Percentiles rank a stretch among this genome's conserved stretches.
These are phyloP conservation scores for Dipodomys ordii DNA, from an alignment of 2,113 vertebrate genomes.

Conservation along the genomic window DNA sequence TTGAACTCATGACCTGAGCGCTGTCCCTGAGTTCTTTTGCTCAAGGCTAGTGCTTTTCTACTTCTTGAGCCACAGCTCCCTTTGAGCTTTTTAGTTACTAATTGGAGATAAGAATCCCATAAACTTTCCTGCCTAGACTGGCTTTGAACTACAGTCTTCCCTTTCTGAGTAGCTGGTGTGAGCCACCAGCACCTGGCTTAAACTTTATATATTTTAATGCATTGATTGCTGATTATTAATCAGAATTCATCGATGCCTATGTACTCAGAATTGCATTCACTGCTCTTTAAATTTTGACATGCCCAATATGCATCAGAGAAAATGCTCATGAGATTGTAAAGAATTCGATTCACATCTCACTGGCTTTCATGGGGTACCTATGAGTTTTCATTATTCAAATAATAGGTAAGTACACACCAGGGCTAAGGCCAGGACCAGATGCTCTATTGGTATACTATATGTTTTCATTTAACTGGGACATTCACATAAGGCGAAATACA, in stretches of 20 bases:
- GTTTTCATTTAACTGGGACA: background rate
- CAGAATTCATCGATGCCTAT: background rate
- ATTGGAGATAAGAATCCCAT: too few species aligned
- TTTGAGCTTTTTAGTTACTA: too few species aligned
- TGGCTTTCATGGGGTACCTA: background rate
- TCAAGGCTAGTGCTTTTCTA: too few species aligned
- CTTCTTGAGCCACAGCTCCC: too few species aligned
- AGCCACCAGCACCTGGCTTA: background rate
- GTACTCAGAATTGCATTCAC: background rate
- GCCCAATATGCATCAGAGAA: too few species aligned
- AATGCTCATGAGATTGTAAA: background rate
- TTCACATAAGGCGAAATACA: background rate
- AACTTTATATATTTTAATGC: background rate
- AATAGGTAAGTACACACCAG: background rate
- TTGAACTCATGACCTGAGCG: too few species aligned
- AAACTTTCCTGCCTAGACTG: too few species aligned
- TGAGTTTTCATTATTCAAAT: background rate
- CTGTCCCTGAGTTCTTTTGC: too few species aligned
- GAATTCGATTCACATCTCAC: background rate
- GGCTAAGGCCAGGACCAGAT: background rate
- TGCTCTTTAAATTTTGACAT: background rate
- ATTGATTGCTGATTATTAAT: background rate
- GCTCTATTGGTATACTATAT: background rate
- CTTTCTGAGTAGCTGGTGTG: too few species aligned
- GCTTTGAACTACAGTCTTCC: too few species aligned